Evolutionary conservation across 1,140 invertebrate genomes (phyloP), one percentile per base, ranked within the genome.

Genomic region (Drosophila auraria): DNA sequence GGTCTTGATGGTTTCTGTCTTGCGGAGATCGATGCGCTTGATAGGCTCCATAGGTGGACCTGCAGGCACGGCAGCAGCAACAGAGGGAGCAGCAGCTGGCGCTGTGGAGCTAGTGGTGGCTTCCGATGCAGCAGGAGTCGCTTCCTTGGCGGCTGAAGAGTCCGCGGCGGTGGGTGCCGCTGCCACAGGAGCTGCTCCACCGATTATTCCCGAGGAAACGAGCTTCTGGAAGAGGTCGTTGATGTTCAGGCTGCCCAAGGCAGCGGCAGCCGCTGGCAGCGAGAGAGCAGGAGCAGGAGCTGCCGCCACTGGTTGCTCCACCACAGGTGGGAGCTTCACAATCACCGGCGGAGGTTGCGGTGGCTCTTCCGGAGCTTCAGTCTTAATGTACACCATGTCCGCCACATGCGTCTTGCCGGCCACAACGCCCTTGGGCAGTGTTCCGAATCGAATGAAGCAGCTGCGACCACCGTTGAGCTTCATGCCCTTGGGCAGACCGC

Each of bases 401-500:
- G 94, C 93, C 23, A 97, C 96, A 69, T 94, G 94, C 1, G 97
- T 94, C 62, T 95, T 94, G 0, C 97, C 96, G 1, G 96, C 95
- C 50, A 94, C 94, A 3, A 97, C 94, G 27, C 96, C 96, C 57
- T 96, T 95, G 0, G 98, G 97, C 57, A 98, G 93, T 1, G 96
- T 96, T 0, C 96, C 95, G 74, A 98, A 96, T 38, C 97, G 94
- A 23, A 99, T 95, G 80, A 97, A 98, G 93, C 98, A 97, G 75
- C 96, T 96, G 69, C 96, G 95, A 20, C 96, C 96, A 20, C 96
- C 96, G 25, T 96, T 95, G 30, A 99, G 94, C 57, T 96, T 95
- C 59, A 98, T 96, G 1, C 97, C 96, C 86, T 98, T 97, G 0
- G 98, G 98, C 45, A 98, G 94, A 11, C 98, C 98, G 53, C 98